Conservation (phyloP, 2,888 invertebrate species). For the Poecilus cupreus region DNA sequence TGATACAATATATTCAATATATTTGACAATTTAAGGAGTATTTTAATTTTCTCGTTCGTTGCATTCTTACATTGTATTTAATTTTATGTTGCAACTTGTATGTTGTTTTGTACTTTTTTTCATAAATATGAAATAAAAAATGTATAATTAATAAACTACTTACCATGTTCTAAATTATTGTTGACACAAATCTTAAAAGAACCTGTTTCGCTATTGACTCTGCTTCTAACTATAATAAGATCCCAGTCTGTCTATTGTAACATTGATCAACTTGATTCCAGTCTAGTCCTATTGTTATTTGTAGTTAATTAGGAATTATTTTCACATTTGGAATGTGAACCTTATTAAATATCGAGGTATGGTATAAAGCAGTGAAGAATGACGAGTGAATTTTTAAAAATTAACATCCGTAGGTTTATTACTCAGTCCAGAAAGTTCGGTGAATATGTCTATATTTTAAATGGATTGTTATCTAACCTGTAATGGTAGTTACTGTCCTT, state of each 20-base stretch:
- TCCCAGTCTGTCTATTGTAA: slow-evolving; percentile 71
- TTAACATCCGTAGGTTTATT: too few relatives aligned
- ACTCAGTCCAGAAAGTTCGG: too few relatives aligned
- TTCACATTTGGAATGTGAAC: too few relatives aligned
- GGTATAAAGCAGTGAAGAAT: too few relatives aligned
- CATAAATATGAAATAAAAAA: too few relatives aligned
- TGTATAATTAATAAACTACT: too few relatives aligned
- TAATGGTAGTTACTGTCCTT: too few relatives aligned
- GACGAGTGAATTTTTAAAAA: too few relatives aligned
- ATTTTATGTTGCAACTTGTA: background rate
- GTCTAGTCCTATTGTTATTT: slow-evolving; percentile 70
- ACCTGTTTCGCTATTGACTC: slow-evolving; percentile 72
- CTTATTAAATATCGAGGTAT: too few relatives aligned
- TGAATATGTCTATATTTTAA: too few relatives aligned
- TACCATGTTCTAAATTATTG: slow-evolving; percentile 74
- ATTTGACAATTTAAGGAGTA: background rate
- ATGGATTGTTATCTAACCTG: too few relatives aligned
- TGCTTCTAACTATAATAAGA: slow-evolving; percentile 72
- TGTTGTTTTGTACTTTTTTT: background rate
- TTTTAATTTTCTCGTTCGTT: background rate
- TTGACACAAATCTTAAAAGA: slow-evolving; percentile 74
- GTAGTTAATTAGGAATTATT: too few relatives aligned
- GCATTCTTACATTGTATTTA: background rate
- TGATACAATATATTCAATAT: background rate
- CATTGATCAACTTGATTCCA: slow-evolving; percentile 70